phyloP scores from a whole-genome alignment of 2,113 vertebrate species.

The Eulemur macaco region DNA sequence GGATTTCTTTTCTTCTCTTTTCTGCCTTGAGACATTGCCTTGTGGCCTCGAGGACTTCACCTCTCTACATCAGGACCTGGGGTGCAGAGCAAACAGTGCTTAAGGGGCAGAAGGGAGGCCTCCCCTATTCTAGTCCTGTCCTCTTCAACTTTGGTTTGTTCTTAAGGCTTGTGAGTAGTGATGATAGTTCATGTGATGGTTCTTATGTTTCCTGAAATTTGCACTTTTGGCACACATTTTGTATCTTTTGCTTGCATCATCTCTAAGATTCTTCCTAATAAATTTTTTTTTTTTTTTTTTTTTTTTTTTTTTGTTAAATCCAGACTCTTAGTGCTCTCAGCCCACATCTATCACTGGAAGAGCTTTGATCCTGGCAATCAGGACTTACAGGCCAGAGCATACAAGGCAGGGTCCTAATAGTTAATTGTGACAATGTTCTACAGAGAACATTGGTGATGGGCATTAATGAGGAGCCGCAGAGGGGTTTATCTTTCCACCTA shows the following conservation, averaged over 20 bases:
- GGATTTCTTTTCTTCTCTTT: neutral
- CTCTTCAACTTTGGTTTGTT: conserved; percentile 5
- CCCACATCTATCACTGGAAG: neutral
- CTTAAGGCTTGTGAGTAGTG: neutral
- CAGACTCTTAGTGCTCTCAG: neutral
- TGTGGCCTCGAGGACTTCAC: neutral
- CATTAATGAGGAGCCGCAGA: neutral
- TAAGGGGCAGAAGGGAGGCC: neutral
- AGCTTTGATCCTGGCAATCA: neutral
- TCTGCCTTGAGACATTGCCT: neutral
- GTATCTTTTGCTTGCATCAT: neutral
- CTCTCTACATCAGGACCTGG: neutral
- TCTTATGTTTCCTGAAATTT: neutral
- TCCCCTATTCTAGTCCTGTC: neutral
- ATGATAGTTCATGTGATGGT: neutral
- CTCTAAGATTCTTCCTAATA: neutral
- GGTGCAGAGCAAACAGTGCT: neutral
- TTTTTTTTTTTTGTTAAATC: neutral
- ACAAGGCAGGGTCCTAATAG: neutral
- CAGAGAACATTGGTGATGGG: neutral
- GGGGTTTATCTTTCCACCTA: neutral
- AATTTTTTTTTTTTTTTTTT: neutral
- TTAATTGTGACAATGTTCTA: neutral
- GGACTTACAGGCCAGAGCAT: neutral
- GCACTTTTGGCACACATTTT: conserved; percentile 12